Base-by-base conservation (phyloP, 1,140 invertebrate genomes). In the Papilio polytes region DNA sequence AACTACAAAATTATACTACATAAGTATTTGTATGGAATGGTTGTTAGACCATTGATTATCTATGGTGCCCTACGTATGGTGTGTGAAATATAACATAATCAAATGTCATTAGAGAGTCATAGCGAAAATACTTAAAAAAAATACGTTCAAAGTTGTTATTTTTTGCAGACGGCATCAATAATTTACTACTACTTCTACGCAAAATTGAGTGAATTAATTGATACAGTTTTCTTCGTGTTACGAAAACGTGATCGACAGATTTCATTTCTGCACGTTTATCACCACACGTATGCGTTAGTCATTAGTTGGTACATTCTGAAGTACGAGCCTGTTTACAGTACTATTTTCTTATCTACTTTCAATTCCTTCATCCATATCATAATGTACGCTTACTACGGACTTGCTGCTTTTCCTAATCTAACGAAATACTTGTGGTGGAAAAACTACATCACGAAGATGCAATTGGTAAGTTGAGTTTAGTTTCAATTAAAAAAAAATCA, bases 371-470 rank as follows among this genome's bases (percentile, higher is more conserved):
- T 98, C 2, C 96, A 94, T 95, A 96, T 96, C 9, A 90, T 98
- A 36, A 98, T 98, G 97, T 98, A 98, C 87, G 90, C 95, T 0
- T 98, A 98, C 88, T 98, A 98, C 89, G 96, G 97, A 88, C 92
- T 98, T 1, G 95, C 98, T 0, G 97, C 98, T 0, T 95, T 98
- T 80, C 98, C 98, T 1, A 91, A 96, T 18, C 96, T 98, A 86
- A 96, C 97, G 87, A 97, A 97, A 85, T 98, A 97, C 90, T 94
- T 98, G 2, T 98, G 98, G 98, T 99, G 98, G 98, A 98, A 99
- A 90, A 98, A 96, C 86, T 97, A 99, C 88, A 95, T 98, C 18
- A 99, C 98, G 1, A 95, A 94, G 13, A 91, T 98, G 77, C 98
- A 98, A 94, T 96, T 98, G 92, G 96, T 98, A 90, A 83, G 85